These are phyloP conservation scores for Oxycera nigricornis DNA, from an alignment of 2,888 invertebrate species.

Conservation along the genomic window DNA sequence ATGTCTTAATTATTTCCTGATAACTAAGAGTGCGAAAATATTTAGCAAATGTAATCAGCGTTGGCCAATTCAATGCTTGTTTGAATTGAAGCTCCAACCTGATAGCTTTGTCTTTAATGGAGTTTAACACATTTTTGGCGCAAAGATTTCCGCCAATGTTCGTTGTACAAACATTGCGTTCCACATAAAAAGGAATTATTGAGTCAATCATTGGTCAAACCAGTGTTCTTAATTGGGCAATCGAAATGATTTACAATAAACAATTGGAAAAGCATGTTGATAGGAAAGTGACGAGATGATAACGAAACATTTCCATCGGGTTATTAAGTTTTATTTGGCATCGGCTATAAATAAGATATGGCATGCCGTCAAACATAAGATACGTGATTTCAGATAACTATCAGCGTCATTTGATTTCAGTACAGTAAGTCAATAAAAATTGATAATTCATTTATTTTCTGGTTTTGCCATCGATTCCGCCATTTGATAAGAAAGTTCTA, in stretches of 20 bases:
- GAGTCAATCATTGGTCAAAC: neutral
- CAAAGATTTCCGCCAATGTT: neutral
- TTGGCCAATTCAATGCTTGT: neutral
- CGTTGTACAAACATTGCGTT: neutral
- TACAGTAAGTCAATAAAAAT: no score
- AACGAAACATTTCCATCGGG: neutral
- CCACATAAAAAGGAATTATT: neutral
- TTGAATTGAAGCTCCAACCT: conserved; percentile 5
- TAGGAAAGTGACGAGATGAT: neutral
- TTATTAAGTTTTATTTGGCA: neutral
- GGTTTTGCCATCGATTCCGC: no score
- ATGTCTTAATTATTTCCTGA: neutral
- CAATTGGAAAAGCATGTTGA: neutral
- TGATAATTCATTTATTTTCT: no score
- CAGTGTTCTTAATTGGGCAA: conserved; percentile 21
- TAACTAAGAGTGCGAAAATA: neutral
- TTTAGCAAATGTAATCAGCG: neutral
- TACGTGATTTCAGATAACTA: no score
- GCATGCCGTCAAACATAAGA: neutral
- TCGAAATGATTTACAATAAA: conserved; percentile 16
- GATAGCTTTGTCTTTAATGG: conserved; percentile 3
- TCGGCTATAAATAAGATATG: neutral
- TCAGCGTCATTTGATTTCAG: no score
- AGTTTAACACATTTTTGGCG: neutral
- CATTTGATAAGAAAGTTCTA: no score